Percentiles rank a stretch among this genome's conserved stretches.
phyloP scores from a whole-genome alignment of 2,797 vertebrate genomes.

The Melanotaenia trifasciata region DNA sequence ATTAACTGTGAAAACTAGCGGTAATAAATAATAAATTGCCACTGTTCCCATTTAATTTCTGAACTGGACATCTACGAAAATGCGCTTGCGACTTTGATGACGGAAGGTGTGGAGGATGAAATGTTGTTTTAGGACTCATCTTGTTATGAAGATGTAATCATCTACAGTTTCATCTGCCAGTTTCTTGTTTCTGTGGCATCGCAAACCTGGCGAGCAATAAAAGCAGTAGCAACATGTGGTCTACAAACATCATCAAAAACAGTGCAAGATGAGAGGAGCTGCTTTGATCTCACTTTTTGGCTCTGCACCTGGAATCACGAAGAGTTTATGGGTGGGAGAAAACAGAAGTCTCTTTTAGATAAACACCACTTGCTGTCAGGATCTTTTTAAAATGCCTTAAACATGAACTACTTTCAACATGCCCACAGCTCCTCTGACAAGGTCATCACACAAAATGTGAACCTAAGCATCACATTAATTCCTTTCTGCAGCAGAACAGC shows the following conservation, averaged over 20 bases:
- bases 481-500: neutral
- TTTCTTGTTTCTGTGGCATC: constrained; percentile 62
- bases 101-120: neutral
- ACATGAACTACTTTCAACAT: constrained; percentile 8
- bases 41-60: constrained; percentile 11
- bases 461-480: constrained; percentile 7
- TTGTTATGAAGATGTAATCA: constrained; percentile 36
- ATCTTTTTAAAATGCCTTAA: constrained; percentile 24
- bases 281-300: constrained; percentile 71
- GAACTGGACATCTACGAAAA: constrained; percentile 13
- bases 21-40: neutral
- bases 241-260: constrained; percentile 63
- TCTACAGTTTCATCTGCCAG: constrained; percentile 46
- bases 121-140: constrained; percentile 35
- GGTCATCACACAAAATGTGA: neutral
- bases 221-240: constrained; percentile 45
- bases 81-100: constrained; percentile 16
- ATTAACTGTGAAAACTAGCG: constrained; percentile 26
- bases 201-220: constrained; percentile 67
- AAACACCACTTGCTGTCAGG: constrained; percentile 50
- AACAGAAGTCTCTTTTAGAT: constrained; percentile 38
- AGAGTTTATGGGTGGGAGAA: constrained; percentile 40
- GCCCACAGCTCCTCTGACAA: constrained; percentile 10
- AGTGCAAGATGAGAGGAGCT: constrained; percentile 57
- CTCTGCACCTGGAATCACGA: constrained; percentile 48